Percentiles rank a stretch among this genome's conserved stretches.
Evolutionary conservation across 2,888 invertebrate genomes (phyloP).

Genomic region (Elmis aenea): DNA sequence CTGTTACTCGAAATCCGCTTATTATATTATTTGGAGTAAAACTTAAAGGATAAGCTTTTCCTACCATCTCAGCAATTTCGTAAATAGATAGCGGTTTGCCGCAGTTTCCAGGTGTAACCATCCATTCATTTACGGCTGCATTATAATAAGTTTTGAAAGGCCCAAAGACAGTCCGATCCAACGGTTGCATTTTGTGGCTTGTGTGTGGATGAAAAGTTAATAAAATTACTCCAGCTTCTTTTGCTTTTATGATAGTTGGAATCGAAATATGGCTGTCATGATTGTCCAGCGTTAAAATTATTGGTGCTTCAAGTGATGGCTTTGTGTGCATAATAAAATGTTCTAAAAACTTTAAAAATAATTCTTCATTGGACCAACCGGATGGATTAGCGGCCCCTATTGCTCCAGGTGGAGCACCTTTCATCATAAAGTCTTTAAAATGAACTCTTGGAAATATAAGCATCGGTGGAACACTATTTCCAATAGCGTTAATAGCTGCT

Average conservation of each 20-base stretch:
- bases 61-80: constrained; percentile 31
- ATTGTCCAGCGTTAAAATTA: constrained; percentile 25
- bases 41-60: constrained; percentile 25
- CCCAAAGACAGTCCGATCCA: constrained; percentile 28
- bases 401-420: constrained; percentile 23
- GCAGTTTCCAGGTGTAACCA: constrained; percentile 16
- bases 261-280: constrained; percentile 25
- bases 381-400: constrained; percentile 23
- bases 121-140: constrained; percentile 16
- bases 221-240: constrained; percentile 24
- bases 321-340: constrained; percentile 12
- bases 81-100: constrained; percentile 34
- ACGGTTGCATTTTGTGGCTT: constrained; percentile 23
- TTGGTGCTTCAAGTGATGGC: constrained; percentile 13
- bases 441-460: constrained; percentile 28
- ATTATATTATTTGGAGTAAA: constrained; percentile 28
- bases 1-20: constrained; percentile 26
- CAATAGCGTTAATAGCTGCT: constrained; percentile 25
- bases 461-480: constrained; percentile 25
- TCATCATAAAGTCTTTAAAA: constrained; percentile 24
- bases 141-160: constrained; percentile 25
- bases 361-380: constrained; percentile 31
- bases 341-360: constrained; percentile 22
- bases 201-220: constrained; percentile 25
- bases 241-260: constrained; percentile 4